Evolutionary conservation across 2,797 vertebrate species (phyloP).

Genomic region (Erithacus rubecula): DNA sequence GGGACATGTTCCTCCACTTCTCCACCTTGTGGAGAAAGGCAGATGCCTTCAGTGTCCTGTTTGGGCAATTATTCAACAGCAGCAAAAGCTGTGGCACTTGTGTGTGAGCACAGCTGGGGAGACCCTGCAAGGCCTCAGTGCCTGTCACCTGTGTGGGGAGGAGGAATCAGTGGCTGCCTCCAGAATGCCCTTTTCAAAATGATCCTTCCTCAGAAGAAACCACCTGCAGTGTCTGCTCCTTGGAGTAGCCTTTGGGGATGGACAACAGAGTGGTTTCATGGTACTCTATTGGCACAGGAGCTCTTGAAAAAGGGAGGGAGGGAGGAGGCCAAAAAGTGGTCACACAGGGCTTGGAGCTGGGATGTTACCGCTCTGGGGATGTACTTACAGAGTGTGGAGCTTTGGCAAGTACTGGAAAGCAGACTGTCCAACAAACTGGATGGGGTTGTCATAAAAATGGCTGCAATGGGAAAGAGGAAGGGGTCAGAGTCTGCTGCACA

Average conservation of each 20-base stretch:
- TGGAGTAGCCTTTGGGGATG: background rate
- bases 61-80: background rate
- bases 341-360: background rate
- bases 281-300: background rate
- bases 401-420: slow-evolving; percentile 94
- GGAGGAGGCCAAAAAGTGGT: background rate
- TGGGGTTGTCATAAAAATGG: slow-evolving; percentile 95
- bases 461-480: slow-evolving; percentile 68
- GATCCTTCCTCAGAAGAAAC: background rate
- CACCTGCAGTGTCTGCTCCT: background rate
- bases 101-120: background rate
- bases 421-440: slow-evolving; percentile 93
- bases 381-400: slow-evolving; percentile 93
- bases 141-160: background rate
- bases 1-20: background rate
- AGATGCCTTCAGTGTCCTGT: background rate
- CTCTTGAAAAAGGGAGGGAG: background rate
- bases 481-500: background rate
- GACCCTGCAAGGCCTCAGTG: background rate
- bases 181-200: background rate
- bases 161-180: background rate
- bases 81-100: background rate
- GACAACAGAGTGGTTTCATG: background rate
- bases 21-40: background rate
- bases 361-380: background rate